Conservation (phyloP, 1,140 invertebrate genomes). For the Halyomorpha halys region DNA sequence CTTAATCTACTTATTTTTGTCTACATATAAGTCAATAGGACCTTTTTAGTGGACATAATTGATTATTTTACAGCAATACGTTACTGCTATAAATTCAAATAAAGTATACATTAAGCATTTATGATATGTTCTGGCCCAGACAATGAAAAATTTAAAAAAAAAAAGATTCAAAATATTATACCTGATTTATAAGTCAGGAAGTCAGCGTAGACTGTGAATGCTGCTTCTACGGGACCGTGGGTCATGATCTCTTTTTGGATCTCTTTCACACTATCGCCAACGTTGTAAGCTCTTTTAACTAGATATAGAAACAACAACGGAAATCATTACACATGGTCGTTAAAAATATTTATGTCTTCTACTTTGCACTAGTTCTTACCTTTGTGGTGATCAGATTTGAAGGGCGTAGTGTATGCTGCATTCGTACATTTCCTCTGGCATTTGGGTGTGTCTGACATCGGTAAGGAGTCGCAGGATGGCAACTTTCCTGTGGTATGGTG, state of each 20-base stretch:
- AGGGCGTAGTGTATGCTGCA: neutral
- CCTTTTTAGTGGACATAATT: too few species aligned
- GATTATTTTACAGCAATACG: too few species aligned
- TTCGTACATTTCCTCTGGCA: constrained; percentile 24
- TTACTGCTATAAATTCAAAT: too few species aligned
- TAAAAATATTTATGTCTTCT: too few species aligned
- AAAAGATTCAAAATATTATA: neutral
- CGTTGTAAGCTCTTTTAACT: neutral
- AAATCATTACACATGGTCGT: too few species aligned
- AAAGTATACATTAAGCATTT: too few species aligned
- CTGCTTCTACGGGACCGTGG: constrained; percentile 43
- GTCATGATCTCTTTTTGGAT: constrained; percentile 31
- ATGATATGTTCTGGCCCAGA: too few species aligned
- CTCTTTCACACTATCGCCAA: neutral
- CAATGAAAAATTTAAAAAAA: too few species aligned
- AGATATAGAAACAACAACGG: neutral
- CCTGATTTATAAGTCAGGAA: constrained; percentile 41
- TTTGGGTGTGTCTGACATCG: constrained; percentile 15
- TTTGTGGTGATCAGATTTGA: constrained; percentile 23
- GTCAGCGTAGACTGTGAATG: constrained; percentile 41
- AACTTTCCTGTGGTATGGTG: constrained; percentile 71
- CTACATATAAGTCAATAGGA: too few species aligned
- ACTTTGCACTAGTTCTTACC: constrained; percentile 19
- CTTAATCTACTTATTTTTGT: too few species aligned
- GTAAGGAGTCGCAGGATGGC: constrained; percentile 44